Conservation (phyloP, 2,113 vertebrate genomes). For the Gallinago undulata region DNA sequence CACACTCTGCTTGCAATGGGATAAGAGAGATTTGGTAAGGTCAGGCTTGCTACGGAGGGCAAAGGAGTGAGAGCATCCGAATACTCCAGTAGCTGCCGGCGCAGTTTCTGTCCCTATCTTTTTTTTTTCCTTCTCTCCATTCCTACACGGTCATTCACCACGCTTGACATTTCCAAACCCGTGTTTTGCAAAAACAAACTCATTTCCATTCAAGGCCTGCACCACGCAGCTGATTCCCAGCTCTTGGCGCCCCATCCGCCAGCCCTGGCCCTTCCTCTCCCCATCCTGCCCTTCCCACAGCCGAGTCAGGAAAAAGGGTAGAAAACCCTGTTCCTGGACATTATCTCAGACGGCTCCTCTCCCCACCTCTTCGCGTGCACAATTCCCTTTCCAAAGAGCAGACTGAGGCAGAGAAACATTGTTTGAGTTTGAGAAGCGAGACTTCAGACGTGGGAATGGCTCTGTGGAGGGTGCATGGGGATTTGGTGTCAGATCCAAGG, state of each 20-base stretch:
- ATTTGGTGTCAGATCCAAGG: background rate
- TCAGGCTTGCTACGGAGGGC: background rate
- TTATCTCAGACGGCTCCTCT: background rate
- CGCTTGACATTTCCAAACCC: background rate
- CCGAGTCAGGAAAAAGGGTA: background rate
- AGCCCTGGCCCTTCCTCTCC: background rate
- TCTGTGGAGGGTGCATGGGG: background rate
- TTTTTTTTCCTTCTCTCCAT: background rate
- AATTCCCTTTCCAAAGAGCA: background rate
- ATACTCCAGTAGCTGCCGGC: background rate
- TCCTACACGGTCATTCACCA: background rate
- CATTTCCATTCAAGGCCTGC: background rate
- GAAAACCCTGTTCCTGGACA: background rate
- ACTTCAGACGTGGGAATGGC: background rate
- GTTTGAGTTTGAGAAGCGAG: background rate
- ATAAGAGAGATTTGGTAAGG: background rate
- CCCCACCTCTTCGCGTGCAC: background rate
- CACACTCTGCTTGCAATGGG: background rate
- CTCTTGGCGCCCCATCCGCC: accelerated
- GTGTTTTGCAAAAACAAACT: background rate
- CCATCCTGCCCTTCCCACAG: accelerated
- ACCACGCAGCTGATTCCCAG: background rate
- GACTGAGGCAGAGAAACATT: background rate
- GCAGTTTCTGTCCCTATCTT: background rate
- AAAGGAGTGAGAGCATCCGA: background rate